Base-by-base conservation (phyloP, 53 echinoderm and acorn worm species). In the Patiria pectinifera region DNA sequence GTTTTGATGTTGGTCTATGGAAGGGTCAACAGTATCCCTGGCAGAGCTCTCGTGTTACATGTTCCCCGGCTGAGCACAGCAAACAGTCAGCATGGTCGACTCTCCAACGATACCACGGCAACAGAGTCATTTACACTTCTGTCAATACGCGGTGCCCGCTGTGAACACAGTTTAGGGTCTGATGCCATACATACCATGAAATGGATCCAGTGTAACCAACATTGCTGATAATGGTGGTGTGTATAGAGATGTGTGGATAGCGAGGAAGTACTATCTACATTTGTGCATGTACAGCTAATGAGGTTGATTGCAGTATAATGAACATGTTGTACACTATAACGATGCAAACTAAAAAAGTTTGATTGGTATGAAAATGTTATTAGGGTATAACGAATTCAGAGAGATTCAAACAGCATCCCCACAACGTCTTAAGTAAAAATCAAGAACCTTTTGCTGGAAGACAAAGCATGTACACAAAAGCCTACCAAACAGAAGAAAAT, bases 101-200 rank as follows among this genome's bases (percentile, higher is more conserved):
- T 44, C 90, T 90, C 81, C 44, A 90, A 63, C 61, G 81, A 62
- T 80, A 66, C 90, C 90, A 21, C 47, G 24, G 90, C 90, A 81
- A 90, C 90, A 44, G 62, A 90, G 81, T 69, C 90, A 90, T 90
- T 90, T 81, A 80, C 80, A 44, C 76, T 76, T 63, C 76, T 88
- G 88, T 88, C 88, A 88, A 88, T 78, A 88, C 45, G 78, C 59
- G 44, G 61, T 13, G 45, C 72, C 87, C 44, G 77, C 88, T 88
- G 88, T 78, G 88, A 78, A 88, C 88, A 88, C 88, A 88, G 59
- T 88, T 88, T 88, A 77, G 48, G 61, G 53, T 21, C 10, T 74
- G 74, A 74, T 74, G 74, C 74, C 35, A 35, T 70, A 18, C 4
- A 82, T 48, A 45, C 79, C 14, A 5, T 82, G 58, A 44, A 24